Evolutionary conservation across 2,113 vertebrate species (phyloP).

Genomic region (Ailuropoda melanoleuca): DNA sequence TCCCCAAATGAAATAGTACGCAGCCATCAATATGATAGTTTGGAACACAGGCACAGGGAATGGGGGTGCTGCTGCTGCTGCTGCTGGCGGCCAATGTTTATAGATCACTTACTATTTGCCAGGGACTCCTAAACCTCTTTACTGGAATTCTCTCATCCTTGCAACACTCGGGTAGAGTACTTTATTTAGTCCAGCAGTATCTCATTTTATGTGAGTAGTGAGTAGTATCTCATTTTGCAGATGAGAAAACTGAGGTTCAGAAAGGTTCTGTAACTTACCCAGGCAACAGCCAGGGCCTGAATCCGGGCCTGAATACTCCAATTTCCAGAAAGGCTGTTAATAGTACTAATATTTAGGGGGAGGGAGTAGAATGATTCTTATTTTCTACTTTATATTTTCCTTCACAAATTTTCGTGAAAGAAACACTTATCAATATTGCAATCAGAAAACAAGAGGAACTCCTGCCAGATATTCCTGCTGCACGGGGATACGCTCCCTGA

Average conservation of each 20-base stretch:
- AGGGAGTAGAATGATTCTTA: neutral
- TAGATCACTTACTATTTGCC: neutral
- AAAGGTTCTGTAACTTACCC: neutral
- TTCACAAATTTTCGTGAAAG: constrained; percentile 9
- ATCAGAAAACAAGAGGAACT: constrained; percentile 2
- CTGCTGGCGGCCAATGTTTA: neutral
- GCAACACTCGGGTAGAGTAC: neutral
- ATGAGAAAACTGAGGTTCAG: constrained; percentile 23
- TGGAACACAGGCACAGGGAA: neutral
- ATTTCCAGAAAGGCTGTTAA: neutral
- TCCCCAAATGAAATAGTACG: neutral
- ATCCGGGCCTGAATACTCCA: neutral
- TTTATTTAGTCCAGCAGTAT: neutral
- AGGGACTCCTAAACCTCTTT: neutral
- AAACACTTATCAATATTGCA: neutral
- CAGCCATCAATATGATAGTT: neutral
- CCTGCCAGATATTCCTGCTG: neutral
- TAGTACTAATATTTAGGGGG: neutral
- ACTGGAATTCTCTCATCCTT: neutral
- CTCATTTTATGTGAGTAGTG: neutral
- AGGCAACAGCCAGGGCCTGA: neutral
- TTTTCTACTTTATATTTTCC: constrained; percentile 11
- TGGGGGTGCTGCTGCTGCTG: neutral
- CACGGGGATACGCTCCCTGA: neutral
- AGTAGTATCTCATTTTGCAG: neutral